Base-by-base conservation (phyloP, 1,140 invertebrate genomes). In the Atopsyche davidsoni region DNA sequence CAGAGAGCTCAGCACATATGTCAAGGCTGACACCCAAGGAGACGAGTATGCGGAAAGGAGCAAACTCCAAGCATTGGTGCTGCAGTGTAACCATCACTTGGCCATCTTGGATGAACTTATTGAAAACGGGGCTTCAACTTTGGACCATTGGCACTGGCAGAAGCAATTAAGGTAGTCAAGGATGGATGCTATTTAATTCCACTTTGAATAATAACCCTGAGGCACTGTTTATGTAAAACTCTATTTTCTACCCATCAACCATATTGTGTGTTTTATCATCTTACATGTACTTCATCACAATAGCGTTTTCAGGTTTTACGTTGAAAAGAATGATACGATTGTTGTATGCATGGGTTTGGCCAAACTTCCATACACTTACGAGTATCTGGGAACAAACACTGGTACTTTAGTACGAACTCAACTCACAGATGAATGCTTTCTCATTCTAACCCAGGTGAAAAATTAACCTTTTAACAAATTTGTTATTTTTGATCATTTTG, bases 161-260 rank as follows among this genome's bases (percentile, higher is more conserved):
- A 91, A 92, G 67, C 94, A 98, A 70, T 72, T 99, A n/a, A 81
- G 93, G 81, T 94, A 42, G n/a, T n/a, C n/a, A n/a, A n/a, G n/a
- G n/a, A n/a, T n/a, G n/a, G n/a, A n/a, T n/a, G n/a, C n/a, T n/a
- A n/a, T n/a, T n/a, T n/a, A n/a, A n/a, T n/a, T n/a, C n/a, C n/a
- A n/a, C n/a, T n/a, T n/a, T n/a, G n/a, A n/a, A n/a, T n/a, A n/a
- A n/a, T n/a, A n/a, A n/a, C n/a, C n/a, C n/a, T n/a, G n/a, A n/a
- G n/a, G n/a, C n/a, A n/a, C n/a, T n/a, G n/a, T n/a, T n/a, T n/a
- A n/a, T n/a, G n/a, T n/a, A n/a, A n/a, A n/a, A n/a, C n/a, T n/a
- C n/a, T n/a, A n/a, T n/a, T n/a, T n/a, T n/a, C n/a, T n/a, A n/a
- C n/a, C n/a, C n/a, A n/a, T n/a, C n/a, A n/a, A n/a, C n/a, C n/a